These are phyloP conservation scores for Pogonocichla stellata DNA, from an alignment of 2,113 vertebrate species.

Conservation along the genomic window DNA sequence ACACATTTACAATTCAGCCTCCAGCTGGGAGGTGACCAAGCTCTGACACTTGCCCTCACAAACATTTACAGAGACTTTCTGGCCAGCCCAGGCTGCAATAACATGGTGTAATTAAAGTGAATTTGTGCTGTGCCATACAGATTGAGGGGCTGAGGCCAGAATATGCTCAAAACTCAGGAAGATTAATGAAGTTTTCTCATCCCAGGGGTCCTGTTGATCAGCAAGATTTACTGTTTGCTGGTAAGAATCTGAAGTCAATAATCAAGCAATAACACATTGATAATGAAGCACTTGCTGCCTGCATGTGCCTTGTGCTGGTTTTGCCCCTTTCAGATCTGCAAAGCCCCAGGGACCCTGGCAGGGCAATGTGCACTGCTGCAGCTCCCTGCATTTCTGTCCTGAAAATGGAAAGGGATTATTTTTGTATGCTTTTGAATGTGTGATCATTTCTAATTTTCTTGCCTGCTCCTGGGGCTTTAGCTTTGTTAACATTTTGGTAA, in stretches of 20 bases:
- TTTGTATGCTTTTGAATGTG: neutral
- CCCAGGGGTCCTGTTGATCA: neutral
- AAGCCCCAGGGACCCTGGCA: neutral
- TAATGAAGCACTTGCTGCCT: conserved; percentile 34
- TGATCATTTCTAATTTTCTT: conserved; percentile 52
- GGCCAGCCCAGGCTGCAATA: neutral
- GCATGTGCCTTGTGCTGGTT: neutral
- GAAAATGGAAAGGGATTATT: conserved; percentile 3
- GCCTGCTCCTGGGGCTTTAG: neutral
- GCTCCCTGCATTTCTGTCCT: neutral
- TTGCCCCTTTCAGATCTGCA: neutral
- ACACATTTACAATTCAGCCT: neutral
- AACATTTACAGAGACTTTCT: neutral
- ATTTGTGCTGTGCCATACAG: neutral
- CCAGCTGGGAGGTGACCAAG: neutral
- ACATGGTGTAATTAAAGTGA: neutral
- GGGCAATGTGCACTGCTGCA: neutral
- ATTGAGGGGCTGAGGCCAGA: neutral
- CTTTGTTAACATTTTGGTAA: conserved; percentile 48
- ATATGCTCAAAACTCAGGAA: neutral
- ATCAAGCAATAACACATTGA: conserved; percentile 16
- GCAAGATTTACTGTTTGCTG: conserved; percentile 8
- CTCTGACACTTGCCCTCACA: neutral
- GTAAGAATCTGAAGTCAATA: conserved; percentile 4
- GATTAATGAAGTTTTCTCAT: neutral